Base-by-base conservation (phyloP, 2,113 vertebrate genomes). In the Rana temporaria region DNA sequence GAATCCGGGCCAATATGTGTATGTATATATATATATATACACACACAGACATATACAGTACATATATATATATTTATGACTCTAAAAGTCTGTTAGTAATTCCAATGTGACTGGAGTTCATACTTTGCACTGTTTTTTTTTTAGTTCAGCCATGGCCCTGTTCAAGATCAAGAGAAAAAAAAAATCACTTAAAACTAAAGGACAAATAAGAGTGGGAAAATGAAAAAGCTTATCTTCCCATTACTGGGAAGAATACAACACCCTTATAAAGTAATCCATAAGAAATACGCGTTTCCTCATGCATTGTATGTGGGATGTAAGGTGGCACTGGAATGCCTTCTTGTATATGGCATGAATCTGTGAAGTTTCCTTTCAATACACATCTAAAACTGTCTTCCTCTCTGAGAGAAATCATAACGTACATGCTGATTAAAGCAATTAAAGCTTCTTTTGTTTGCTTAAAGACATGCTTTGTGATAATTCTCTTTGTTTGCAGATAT, bases 401-500 rank as follows among this genome's bases (percentile, higher is more conserved):
- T 96, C 94, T 92, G 94, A 95, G 92, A 90, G 91, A 86, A 93
- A 96, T 93, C 94, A 96, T 95, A 97, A 97, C 95, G 94, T 93
- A 87, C 89, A 89, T 90, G 92, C 94, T 96, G 96, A 99, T 98
- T 96, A 97, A 96, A 96, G 95, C 96, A 98, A 97, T 99, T 99
- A 97, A 96, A 97, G 95, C 93, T 96, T 96, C 93, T 92, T 95
- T 97, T 98, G 96, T 97, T 98, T 98, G 94, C 90, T 78, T 87
- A 95, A 89, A 86, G 86, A 91, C 87, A 95, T 93, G 87, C 90
- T 89, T 90, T 90, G 88, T 94, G 94, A 96, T 95, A 94, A 85
- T 24, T 72, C 85, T 85, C 91, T 89, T 91, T 96, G 95, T 96
- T 97, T 96, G 93, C 91, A 93, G 93, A 96, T 93, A 93, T 94